These are phyloP conservation scores for Escarpia spicata DNA, from an alignment of 2,888 invertebrate species.

Conservation along the genomic window DNA sequence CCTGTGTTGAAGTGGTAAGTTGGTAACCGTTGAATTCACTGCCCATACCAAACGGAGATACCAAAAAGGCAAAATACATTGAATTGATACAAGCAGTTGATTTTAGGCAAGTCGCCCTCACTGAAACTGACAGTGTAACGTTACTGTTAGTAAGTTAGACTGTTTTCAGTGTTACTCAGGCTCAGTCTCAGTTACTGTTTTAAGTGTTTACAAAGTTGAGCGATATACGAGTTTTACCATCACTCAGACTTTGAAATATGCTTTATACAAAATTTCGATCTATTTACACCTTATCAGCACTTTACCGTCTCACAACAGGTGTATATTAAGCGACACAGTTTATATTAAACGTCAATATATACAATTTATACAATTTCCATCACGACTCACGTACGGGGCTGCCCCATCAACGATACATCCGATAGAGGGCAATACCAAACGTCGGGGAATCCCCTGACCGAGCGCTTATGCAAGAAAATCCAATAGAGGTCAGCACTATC, in stretches of 20 bases:
- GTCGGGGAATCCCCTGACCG: background rate
- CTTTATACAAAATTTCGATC: background rate
- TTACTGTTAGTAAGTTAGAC: no score
- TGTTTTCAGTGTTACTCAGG: no score
- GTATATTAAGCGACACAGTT: background rate
- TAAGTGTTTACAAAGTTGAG: background rate
- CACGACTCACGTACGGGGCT: background rate
- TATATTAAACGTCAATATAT: conserved; percentile 13
- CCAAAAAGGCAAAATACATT: no score
- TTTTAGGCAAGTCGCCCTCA: no score
- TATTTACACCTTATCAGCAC: background rate
- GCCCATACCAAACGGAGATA: no score
- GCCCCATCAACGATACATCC: background rate
- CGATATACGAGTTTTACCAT: background rate
- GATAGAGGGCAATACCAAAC: background rate
- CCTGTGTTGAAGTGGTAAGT: background rate
- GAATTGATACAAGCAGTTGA: no score
- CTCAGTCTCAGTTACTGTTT: background rate
- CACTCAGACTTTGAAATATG: background rate
- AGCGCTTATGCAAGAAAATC: background rate
- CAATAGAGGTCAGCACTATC: background rate
- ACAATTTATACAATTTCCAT: background rate
- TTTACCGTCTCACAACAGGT: background rate
- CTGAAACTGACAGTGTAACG: no score
- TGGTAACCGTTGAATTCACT: no score